phyloP scores from a whole-genome alignment of 2,797 vertebrate genomes.

The Tapera naevia region DNA sequence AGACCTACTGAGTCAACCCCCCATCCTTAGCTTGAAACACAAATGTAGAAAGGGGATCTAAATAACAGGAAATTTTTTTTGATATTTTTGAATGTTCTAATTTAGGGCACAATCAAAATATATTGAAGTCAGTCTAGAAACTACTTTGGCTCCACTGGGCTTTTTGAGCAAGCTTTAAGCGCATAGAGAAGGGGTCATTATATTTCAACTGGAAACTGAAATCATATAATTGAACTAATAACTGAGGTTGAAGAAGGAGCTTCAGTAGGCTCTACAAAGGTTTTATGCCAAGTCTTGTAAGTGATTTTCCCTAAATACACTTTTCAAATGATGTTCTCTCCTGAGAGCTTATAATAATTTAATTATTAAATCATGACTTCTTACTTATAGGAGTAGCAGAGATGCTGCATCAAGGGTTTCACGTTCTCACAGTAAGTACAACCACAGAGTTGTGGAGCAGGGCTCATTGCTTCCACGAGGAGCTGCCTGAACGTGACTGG shows the following conservation, averaged over 20 bases:
- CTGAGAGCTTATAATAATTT: neutral
- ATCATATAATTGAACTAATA: neutral
- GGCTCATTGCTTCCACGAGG: accelerated
- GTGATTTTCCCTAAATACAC: neutral
- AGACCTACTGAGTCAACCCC: neutral
- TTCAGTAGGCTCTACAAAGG: neutral
- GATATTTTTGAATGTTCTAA: neutral
- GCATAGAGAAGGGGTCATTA: neutral
- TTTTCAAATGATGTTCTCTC: neutral
- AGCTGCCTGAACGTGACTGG: accelerated
- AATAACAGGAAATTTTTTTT: neutral
- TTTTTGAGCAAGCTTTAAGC: neutral
- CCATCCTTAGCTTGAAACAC: neutral
- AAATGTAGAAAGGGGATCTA: neutral
- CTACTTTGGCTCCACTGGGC: neutral
- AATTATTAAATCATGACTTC: neutral
- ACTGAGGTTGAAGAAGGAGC: neutral
- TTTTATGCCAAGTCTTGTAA: neutral
- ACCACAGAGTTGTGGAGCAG: neutral
- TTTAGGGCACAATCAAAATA: neutral
- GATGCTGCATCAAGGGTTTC: neutral
- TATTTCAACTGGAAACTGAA: neutral
- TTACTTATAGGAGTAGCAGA: neutral
- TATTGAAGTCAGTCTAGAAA: neutral
- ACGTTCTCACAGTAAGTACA: no score